A percentile compares a stretch with the other conserved stretches of the same genome.
Conservation (phyloP, 2,888 invertebrate species). For the Pecten maximus region DNA sequence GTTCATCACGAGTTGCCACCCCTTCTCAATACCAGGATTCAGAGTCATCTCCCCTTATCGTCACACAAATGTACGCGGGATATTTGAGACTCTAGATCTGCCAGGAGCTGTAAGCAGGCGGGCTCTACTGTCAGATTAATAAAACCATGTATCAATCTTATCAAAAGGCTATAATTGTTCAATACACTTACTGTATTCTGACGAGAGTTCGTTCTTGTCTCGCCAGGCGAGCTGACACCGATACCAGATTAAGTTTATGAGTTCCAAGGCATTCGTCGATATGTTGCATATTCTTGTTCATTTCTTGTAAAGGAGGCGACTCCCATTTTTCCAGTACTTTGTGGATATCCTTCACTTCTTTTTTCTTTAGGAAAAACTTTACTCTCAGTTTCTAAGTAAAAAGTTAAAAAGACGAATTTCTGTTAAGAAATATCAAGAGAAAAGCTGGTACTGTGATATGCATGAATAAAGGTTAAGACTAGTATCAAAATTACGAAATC, state of each 20-base stretch:
- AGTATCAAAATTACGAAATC: background rate
- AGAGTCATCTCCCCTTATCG: too few species aligned
- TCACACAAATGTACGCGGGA: too few species aligned
- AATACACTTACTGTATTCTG: slow-evolving; percentile 45
- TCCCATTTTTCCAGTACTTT: slow-evolving; percentile 50
- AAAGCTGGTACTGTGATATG: too few species aligned
- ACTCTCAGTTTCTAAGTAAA: slow-evolving; percentile 33
- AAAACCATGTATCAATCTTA: background rate
- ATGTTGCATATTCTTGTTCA: background rate
- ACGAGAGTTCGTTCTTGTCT: slow-evolving; percentile 48
- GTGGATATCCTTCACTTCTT: slow-evolving; percentile 44
- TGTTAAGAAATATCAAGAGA: background rate
- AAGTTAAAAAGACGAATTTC: background rate
- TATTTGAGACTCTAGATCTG: too few species aligned
- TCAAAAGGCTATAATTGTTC: background rate
- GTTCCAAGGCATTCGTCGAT: slow-evolving; percentile 39
- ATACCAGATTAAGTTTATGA: slow-evolving; percentile 38
- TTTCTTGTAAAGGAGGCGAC: slow-evolving; percentile 39
- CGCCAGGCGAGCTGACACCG: slow-evolving; percentile 41
- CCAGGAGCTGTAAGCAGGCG: too few species aligned
- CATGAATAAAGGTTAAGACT: too few species aligned
- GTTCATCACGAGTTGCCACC: too few species aligned
- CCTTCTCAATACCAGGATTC: too few species aligned
- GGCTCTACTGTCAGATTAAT: too few species aligned
- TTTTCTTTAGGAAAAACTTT: slow-evolving; percentile 38